phyloP scores from a whole-genome alignment of 2,888 invertebrate genomes.

The Bellardia bayeri region DNA sequence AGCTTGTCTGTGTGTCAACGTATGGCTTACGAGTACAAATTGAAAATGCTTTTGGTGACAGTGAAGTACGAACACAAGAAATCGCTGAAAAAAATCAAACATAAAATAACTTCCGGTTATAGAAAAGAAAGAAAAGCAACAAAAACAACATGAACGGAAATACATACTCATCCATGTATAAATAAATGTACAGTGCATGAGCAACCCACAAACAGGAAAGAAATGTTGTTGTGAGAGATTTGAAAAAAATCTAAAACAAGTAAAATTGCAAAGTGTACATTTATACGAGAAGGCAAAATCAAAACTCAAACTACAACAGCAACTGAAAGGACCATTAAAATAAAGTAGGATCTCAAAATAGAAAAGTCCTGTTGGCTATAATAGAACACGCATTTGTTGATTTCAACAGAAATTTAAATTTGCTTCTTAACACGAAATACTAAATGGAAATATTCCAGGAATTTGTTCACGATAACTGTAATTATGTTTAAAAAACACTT shows the following conservation, averaged over 20 bases:
- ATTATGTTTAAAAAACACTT: no score
- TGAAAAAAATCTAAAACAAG: conserved; percentile 9
- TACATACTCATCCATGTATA: background rate
- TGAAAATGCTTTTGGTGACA: conserved; percentile 66
- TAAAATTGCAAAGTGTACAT: conserved; percentile 46
- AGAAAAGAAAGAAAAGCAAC: conserved; percentile 30
- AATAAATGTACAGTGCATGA: background rate
- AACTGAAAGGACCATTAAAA: background rate
- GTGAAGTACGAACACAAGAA: conserved; percentile 41
- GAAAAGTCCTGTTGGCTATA: no score
- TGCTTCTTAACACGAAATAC: no score
- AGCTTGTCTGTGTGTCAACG: background rate
- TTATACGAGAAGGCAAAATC: conserved; percentile 10
- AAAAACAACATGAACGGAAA: conserved; percentile 26
- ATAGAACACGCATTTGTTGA: no score
- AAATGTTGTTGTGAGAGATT: conserved; percentile 14
- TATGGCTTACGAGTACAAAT: conserved; percentile 53
- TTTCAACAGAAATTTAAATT: no score
- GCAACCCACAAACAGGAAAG: conserved; percentile 16
- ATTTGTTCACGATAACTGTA: no score
- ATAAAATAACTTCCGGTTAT: conserved; percentile 69
- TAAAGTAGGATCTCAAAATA: background rate
- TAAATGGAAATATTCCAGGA: no score
- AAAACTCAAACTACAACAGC: background rate
- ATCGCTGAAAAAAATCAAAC: conserved; percentile 37